Evolutionary conservation across 1,140 invertebrate species (phyloP), one percentile per base, ranked within the genome.

Genomic region (Lepidurus arcticus): DNA sequence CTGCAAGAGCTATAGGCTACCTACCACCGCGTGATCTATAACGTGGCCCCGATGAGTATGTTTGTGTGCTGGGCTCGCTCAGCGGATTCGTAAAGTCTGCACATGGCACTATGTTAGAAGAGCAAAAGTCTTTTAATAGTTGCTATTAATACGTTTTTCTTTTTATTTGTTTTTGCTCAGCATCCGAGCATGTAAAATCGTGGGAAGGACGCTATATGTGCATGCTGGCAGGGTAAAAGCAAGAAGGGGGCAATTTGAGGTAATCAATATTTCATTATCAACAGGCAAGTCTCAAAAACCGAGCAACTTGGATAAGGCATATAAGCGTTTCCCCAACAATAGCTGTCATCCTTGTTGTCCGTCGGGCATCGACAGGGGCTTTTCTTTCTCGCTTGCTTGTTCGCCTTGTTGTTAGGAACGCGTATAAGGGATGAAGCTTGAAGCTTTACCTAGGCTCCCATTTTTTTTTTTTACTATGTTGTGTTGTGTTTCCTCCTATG

Each of bases 241-340:
- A 34, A 34, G 34, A 34, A 65, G 45, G 10, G 53, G 53, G 13
- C 53, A 65, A 65, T 65, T 65, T 65, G 13, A 16, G 7, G 53
- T 65, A 65, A 65, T 65, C 53, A 65, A 65, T 65, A 65, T 65
- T 65, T 16, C 53, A 13, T 65, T 65, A 65, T 65, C 53, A 65
- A 65, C 53, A n/a, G 21, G 21, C n/a, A 65, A 65, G 53, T 65
- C 34, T 34, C 34, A 34, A 34, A 34, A 34, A 4, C 34, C 2
- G 34, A 21, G 45, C 45, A 65, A 7, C 53, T 65, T 65, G n/a
- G 16, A 65, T 65, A 13, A 65, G 53, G 13, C 53, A 13, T 65
- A 9, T 21, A 9, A 65, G 16, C 21, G 16, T 65, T 65, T 65
- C 13, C 9, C 53, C 7, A 65, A 65, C 53, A 65, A 65, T 65